Evolutionary conservation across 2,888 invertebrate species (phyloP).

Genomic region (Thumatha senex): DNA sequence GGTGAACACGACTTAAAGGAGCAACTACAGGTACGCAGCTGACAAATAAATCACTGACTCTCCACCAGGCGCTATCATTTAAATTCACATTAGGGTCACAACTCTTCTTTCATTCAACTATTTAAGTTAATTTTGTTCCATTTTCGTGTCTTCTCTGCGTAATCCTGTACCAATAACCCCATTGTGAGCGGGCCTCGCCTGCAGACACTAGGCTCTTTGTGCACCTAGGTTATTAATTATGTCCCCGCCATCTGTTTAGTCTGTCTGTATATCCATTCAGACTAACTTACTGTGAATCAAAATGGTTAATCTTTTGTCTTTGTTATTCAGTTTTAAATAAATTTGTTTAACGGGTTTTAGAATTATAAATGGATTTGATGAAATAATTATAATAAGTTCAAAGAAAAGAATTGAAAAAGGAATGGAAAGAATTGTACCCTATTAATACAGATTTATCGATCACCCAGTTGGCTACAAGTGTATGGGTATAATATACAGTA

Average conservation of each 20-base stretch:
- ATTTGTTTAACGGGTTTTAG: constrained; percentile 17
- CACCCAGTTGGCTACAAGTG: no score
- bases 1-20: constrained; percentile 13
- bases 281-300: constrained; percentile 22
- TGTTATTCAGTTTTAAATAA: constrained; percentile 20
- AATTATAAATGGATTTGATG: constrained; percentile 6
- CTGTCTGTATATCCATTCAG: constrained; percentile 23
- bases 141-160: constrained; percentile 29
- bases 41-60: constrained; percentile 35
- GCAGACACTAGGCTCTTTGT: constrained; percentile 40
- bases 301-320: constrained; percentile 31
- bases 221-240: constrained; percentile 46
- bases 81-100: constrained; percentile 24
- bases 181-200: constrained; percentile 33
- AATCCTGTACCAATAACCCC: constrained; percentile 29
- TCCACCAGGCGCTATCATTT: constrained; percentile 31
- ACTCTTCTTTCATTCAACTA: constrained; percentile 23
- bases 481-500: no score
- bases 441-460: no score
- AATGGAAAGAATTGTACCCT: no score
- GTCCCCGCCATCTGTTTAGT: constrained; percentile 38
- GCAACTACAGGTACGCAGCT: constrained; percentile 23
- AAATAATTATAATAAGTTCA: background rate
- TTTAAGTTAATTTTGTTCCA: constrained; percentile 24
- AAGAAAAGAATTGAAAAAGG: no score